A percentile compares a stretch with the other conserved stretches of the same genome.
phyloP scores from a whole-genome alignment of 2,888 invertebrate species.

The Drosophila infuscata region DNA sequence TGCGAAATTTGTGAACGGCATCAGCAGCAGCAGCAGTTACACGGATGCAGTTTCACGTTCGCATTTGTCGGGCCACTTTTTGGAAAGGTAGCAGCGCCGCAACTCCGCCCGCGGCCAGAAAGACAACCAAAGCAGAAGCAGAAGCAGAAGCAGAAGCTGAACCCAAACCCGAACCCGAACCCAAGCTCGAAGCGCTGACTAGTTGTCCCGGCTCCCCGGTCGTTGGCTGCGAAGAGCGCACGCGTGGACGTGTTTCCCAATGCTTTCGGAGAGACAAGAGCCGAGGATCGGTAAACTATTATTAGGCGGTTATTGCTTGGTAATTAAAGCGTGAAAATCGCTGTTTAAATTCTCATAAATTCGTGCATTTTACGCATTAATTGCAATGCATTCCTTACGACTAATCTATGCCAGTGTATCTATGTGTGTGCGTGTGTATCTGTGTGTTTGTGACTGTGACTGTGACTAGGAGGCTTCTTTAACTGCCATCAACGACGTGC shows the following conservation, averaged over 20 bases:
- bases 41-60: conserved; percentile 82
- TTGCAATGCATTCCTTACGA: conserved; percentile 51
- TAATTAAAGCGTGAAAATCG: conserved; percentile 84
- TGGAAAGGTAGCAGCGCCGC: conserved; percentile 57
- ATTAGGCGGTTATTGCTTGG: conserved; percentile 60
- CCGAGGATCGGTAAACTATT: conserved; percentile 43
- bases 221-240: conserved; percentile 8
- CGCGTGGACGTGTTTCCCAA: conserved; percentile 43
- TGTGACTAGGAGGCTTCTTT: conserved; percentile 24
- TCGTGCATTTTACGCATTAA: conserved; percentile 72
- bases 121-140: conserved; percentile 32
- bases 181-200: conserved; percentile 1
- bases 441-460: conserved; percentile 7
- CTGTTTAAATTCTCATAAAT: conserved; percentile 84
- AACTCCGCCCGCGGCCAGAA: conserved; percentile 60
- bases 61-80: conserved; percentile 59
- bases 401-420: conserved; percentile 4
- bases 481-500: conserved; percentile 58
- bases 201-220: conserved; percentile 9
- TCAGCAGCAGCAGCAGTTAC: conserved; percentile 49
- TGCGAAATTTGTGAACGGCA: conserved; percentile 58
- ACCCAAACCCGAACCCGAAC: too few species aligned
- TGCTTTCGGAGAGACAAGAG: conserved; percentile 17
- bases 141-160: conserved; percentile 1
- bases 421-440: conserved; percentile 11